Evolutionary conservation across 2,888 invertebrate genomes (phyloP).

Genomic region (Ormyrus nitidulus): DNA sequence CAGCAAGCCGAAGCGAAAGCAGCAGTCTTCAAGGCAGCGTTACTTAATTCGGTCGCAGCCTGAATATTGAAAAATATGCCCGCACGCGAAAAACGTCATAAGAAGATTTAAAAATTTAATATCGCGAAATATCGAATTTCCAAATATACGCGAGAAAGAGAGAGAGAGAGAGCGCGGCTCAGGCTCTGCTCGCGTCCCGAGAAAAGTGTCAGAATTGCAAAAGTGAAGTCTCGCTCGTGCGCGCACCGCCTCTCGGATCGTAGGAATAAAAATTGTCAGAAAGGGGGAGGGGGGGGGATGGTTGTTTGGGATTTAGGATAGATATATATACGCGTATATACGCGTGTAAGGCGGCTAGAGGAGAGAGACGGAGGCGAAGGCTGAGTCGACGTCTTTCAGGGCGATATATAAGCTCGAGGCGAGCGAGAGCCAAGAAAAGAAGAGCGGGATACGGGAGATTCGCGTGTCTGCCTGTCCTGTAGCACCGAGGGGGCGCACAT

Average conservation of each 20-base stretch:
- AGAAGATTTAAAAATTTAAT: slow-evolving; percentile 56
- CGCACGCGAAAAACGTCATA: slow-evolving; percentile 32
- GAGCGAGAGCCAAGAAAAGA: slow-evolving; percentile 57
- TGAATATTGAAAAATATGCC: slow-evolving; percentile 54
- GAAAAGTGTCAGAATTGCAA: slow-evolving; percentile 58
- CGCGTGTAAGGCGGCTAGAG: slow-evolving; percentile 57
- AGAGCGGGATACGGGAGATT: slow-evolving; percentile 68
- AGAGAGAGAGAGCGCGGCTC: not conserved
- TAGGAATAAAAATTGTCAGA: slow-evolving; percentile 56
- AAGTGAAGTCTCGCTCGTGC: slow-evolving; percentile 51
- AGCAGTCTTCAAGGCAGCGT: not conserved
- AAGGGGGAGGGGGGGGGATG: slow-evolving; percentile 36
- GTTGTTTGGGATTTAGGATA: slow-evolving; percentile 59
- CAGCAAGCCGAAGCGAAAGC: too few species aligned
- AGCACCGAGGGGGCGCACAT: slow-evolving; percentile 68
- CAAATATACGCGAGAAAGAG: slow-evolving; percentile 36
- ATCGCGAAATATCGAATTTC: slow-evolving; percentile 59
- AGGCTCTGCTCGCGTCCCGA: not conserved
- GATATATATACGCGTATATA: slow-evolving; percentile 41
- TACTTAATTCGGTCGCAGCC: slow-evolving; percentile 19
- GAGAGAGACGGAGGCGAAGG: slow-evolving; percentile 64
- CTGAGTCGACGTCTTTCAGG: slow-evolving; percentile 73
- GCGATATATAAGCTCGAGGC: slow-evolving; percentile 56
- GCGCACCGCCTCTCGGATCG: slow-evolving; percentile 34
- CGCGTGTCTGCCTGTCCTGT: slow-evolving; percentile 62